Evolutionary conservation across 2,797 vertebrate species (phyloP), one percentile per base, ranked within the genome.

Genomic region (Erethizon dorsatum): DNA sequence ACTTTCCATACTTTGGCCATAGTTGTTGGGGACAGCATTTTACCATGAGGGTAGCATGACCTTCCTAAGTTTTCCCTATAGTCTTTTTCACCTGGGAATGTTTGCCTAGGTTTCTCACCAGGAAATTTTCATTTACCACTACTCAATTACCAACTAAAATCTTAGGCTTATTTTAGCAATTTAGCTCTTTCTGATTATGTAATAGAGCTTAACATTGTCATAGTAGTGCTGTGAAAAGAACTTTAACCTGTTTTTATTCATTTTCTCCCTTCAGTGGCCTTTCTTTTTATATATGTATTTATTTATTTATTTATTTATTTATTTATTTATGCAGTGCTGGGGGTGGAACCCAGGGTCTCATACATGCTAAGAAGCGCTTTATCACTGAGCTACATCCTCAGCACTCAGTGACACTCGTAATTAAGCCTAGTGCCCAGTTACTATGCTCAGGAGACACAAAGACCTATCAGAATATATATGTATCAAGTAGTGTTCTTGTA

Each of bases 401-500:
- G n/a, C 17, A 24, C 11, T 41, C 15, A 61, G 45, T 41, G 79
- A 20, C 69, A 65, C 95, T 94, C 89, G 75, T 92, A 54, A 84
- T 75, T 80, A 57, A 88, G 65, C 33, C 13, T 15, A 89, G 20
- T 96, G 91, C 56, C 80, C 37, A 80, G 31, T 91, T 90, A 56
- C 18, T 67, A 24, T 71, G 54, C 18, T 91, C 50, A 71, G 20
- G 33, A 65, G n/a, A 54, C 65, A 67, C 77, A 52, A 79, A 93
- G 79, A 78, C n/a, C 80, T 92, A 79, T 33, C 12, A 73, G 85
- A 79, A 63, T 90, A 91, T 47, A 54, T 67, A 91, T 47, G 47
- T 67, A 84, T 75, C 2, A 9, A 67, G 98, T 97, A 98, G 98
- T 57, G 98, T 99, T 98, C 97, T 99, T 84, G 98, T 99, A 57